Evolutionary conservation across 2,113 vertebrate species (phyloP).

Genomic region (Syngnathus typhle): DNA sequence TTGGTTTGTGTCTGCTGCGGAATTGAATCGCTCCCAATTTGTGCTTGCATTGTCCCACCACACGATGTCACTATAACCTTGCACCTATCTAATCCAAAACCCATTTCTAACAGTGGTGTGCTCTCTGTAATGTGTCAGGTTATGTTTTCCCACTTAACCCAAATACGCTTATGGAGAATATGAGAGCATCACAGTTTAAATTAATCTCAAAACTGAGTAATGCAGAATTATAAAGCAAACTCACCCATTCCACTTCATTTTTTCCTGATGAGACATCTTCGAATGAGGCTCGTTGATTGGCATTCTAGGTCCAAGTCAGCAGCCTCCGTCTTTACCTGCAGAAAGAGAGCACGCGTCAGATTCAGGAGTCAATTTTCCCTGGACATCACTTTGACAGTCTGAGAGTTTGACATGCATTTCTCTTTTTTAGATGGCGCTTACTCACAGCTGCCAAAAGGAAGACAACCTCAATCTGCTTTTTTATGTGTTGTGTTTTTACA

Average conservation of each 20-base stretch:
- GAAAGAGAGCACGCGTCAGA: slow-evolving; percentile 23
- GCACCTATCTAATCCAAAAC: background rate
- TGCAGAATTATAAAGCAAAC: background rate
- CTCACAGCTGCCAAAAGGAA: slow-evolving; percentile 38
- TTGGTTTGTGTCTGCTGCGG: background rate
- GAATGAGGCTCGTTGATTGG: slow-evolving; percentile 16
- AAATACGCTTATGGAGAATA: background rate
- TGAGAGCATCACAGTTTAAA: background rate
- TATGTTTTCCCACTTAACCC: background rate
- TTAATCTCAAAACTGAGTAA: background rate
- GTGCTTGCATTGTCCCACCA: slow-evolving; percentile 37
- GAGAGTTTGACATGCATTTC: slow-evolving; percentile 38
- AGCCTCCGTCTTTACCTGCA: slow-evolving; percentile 7
- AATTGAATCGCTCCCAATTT: background rate
- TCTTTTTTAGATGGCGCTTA: slow-evolving; percentile 40
- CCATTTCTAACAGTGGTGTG: background rate
- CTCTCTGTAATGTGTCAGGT: background rate
- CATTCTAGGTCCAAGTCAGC: slow-evolving; percentile 16
- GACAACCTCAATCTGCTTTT: slow-evolving; percentile 20
- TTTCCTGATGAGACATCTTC: background rate
- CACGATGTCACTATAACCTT: slow-evolving; percentile 38
- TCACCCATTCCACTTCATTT: background rate
- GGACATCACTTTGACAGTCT: slow-evolving; percentile 39
- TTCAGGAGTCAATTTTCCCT: slow-evolving; percentile 36
- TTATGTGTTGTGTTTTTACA: background rate